Conservation (phyloP, 2,797 vertebrate species). For the Aldrovandia affinis region DNA sequence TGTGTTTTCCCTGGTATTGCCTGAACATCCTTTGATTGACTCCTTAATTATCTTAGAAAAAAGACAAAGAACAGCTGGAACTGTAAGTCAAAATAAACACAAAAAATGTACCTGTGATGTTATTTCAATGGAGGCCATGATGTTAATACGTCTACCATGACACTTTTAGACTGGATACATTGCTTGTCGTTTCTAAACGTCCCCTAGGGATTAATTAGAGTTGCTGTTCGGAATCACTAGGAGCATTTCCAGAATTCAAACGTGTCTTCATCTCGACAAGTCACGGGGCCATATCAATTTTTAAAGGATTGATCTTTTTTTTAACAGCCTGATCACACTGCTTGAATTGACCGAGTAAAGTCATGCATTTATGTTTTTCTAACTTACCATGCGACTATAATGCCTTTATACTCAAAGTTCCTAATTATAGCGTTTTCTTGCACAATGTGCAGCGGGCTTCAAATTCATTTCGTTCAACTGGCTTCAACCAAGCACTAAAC, state of each 20-base stretch:
- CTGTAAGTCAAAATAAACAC: background rate
- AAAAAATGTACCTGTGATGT: background rate
- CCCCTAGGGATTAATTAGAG: background rate
- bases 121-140: background rate
- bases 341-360: too few relatives aligned
- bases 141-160: background rate
- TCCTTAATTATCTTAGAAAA: conserved; percentile 42
- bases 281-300: background rate
- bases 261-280: background rate
- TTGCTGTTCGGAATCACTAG: background rate
- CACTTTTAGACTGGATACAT: background rate
- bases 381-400: too few relatives aligned
- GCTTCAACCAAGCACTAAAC: too few relatives aligned
- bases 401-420: too few relatives aligned
- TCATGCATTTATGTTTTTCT: too few relatives aligned
- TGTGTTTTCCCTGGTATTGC: conserved; percentile 54
- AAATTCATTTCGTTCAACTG: too few relatives aligned
- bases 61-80: conserved; percentile 8
- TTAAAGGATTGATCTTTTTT: too few relatives aligned
- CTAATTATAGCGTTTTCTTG: too few relatives aligned
- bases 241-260: background rate
- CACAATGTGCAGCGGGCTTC: too few relatives aligned
- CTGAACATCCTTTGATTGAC: conserved; percentile 28
- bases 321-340: too few relatives aligned
- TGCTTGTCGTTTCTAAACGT: background rate